A percentile compares a stretch with the other conserved stretches of the same genome.
These are phyloP conservation scores for Psix sp. DNA, from an alignment of 1,140 invertebrate species.

Conservation along the genomic window DNA sequence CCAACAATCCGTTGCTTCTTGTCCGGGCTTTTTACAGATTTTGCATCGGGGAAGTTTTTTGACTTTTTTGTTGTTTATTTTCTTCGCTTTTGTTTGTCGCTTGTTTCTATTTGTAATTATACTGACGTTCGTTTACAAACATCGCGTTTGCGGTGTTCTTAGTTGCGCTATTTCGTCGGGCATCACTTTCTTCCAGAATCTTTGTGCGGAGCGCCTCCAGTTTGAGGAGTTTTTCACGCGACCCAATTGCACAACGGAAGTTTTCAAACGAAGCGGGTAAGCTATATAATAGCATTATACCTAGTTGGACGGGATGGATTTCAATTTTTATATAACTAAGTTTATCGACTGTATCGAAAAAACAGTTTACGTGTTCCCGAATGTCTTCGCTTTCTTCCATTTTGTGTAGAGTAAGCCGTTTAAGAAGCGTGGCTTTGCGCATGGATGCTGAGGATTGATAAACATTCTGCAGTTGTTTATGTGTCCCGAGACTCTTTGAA, in stretches of 20 bases:
- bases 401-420: not conserved
- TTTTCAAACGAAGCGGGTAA: not conserved
- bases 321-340: not conserved
- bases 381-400: not conserved
- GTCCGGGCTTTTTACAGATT: constrained; percentile 4
- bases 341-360: not conserved
- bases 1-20: not conserved
- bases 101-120: not conserved
- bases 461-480: too few species aligned
- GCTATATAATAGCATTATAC: not conserved
- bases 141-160: not conserved
- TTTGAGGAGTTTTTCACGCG: too few species aligned
- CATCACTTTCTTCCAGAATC: not conserved
- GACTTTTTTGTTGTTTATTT: not conserved
- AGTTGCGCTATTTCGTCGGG: not conserved
- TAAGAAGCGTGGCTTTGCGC: not conserved
- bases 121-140: not conserved
- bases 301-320: not conserved
- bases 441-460: not conserved
- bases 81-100: not conserved
- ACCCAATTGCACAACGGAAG: too few species aligned
- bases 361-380: not conserved
- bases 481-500: too few species aligned
- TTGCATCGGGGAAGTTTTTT: not conserved
- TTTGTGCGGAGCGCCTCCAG: too few species aligned